Evolutionary conservation across 2,113 vertebrate species (phyloP), one percentile per base, ranked within the genome.

Genomic region (Apistogramma diplotaenia): DNA sequence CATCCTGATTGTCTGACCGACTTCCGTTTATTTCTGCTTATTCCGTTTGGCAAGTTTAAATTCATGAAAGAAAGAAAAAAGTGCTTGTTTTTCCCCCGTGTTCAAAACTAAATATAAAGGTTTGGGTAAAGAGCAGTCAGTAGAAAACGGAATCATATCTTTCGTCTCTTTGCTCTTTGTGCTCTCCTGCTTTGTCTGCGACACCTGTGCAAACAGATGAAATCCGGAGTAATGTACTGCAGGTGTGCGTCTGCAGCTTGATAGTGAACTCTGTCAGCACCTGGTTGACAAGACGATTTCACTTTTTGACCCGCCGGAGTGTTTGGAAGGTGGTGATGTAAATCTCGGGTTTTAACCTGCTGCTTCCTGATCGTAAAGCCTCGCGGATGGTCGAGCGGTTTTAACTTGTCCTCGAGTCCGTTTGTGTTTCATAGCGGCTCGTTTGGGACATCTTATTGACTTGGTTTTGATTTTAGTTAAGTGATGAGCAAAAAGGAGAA

Each of bases 131-230:
- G 18, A n/a, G n/a, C n/a, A n/a, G 49, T 53, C 19, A 53, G 61
- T 16, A 43, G 37, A 8, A 74, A 58, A 57, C 15, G 0, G 21
- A 55, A 35, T 74, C 8, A 19, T 12, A 11, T 67, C 3, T 27
- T 0, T 3, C 16, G 61, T 67, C 0, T 4, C 10, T 12, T 23
- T 78, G 13, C 59, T 60, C 59, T 56, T 43, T 33, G 0, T 31
- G 18, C n/a, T 53, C 18, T 33, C 6, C 37, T 56, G 4, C 55
- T 74, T 60, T 61, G 57, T 67, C 70, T 73, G 21, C 7, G 21
- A 76, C 84, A 87, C 77, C 76, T 88, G 82, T 9, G 65, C 79
- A 86, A 78, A 60, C 79, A 15, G 43, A 71, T 46, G 56, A 53
- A 76, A 71, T 81, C 78, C 25, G 1, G 74, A 59, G 25, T 71